Percentiles rank a stretch among this genome's conserved stretches.
These are phyloP conservation scores for Phataginus tetradactyla DNA, from an alignment of 2,797 vertebrate genomes.

Conservation along the genomic window DNA sequence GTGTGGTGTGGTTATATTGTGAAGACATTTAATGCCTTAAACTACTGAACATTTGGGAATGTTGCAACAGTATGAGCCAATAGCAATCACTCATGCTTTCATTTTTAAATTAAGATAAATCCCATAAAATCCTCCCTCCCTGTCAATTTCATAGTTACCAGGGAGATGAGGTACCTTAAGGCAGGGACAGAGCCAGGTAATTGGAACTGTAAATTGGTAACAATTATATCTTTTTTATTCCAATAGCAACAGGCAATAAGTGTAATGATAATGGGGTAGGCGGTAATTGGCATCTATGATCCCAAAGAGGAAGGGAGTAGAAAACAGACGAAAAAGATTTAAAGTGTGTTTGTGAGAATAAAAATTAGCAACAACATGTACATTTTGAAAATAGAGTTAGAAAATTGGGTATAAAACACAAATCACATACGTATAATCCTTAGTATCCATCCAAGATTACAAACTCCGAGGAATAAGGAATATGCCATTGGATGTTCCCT, in stretches of 20 bases:
- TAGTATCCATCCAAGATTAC: not conserved
- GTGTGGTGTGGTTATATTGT: not conserved
- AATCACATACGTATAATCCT: not conserved
- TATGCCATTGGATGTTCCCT: rapidly evolving
- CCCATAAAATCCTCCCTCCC: not conserved
- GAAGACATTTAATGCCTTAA: not conserved
- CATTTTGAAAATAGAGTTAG: not conserved
- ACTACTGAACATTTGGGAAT: not conserved
- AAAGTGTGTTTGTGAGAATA: conserved; percentile 31
- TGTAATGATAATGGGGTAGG: conserved; percentile 75
- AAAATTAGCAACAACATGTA: not conserved
- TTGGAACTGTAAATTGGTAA: conserved; percentile 80
- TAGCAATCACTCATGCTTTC: not conserved
- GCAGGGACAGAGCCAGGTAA: conserved; percentile 77
- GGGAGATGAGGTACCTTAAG: conserved; percentile 58
- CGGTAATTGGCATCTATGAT: conserved; percentile 78
- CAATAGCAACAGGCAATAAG: conserved; percentile 75
- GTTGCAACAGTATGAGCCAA: too few relatives aligned
- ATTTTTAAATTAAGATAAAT: not conserved
- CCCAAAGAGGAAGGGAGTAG: conserved; percentile 67
- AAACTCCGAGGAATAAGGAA: not conserved
- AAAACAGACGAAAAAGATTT: conserved; percentile 64
- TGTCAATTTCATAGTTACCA: conserved; percentile 42
- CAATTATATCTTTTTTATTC: conserved; percentile 80
- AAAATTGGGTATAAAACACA: not conserved